These are phyloP conservation scores for Cnemophilus loriae DNA, from an alignment of 2,113 vertebrate genomes.

Conservation along the genomic window DNA sequence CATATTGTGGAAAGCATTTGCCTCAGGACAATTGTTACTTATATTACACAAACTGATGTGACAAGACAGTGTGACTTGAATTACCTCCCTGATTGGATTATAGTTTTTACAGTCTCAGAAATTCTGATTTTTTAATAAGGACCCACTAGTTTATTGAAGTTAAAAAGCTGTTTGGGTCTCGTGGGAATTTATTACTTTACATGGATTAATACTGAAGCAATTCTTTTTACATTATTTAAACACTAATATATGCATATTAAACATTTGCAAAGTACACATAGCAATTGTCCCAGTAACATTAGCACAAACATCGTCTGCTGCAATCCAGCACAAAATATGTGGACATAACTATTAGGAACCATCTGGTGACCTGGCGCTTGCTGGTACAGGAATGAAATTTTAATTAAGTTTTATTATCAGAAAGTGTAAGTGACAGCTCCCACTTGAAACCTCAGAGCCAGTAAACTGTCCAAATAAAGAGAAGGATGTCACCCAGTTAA, in stretches of 20 bases:
- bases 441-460: slow-evolving; percentile 52
- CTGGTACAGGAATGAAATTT: slow-evolving; percentile 69
- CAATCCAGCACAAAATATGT: slow-evolving; percentile 38
- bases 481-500: slow-evolving; percentile 45
- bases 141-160: neutral
- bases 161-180: neutral
- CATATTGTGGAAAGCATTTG: neutral
- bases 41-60: neutral
- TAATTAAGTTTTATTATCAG: slow-evolving; percentile 72
- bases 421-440: slow-evolving; percentile 65
- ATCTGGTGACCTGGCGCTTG: slow-evolving; percentile 70
- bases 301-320: neutral
- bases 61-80: neutral
- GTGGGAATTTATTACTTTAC: neutral
- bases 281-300: neutral
- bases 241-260: neutral
- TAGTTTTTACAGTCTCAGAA: neutral
- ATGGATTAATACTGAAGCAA: neutral
- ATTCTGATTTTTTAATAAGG: neutral
- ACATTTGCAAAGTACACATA: neutral
- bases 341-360: slow-evolving; percentile 63
- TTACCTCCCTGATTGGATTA: neutral
- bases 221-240: slow-evolving; percentile 34
- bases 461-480: slow-evolving; percentile 51
- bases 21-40: neutral